phyloP scores from a whole-genome alignment of 2,113 vertebrate species.

The Grammomys dolichurus region DNA sequence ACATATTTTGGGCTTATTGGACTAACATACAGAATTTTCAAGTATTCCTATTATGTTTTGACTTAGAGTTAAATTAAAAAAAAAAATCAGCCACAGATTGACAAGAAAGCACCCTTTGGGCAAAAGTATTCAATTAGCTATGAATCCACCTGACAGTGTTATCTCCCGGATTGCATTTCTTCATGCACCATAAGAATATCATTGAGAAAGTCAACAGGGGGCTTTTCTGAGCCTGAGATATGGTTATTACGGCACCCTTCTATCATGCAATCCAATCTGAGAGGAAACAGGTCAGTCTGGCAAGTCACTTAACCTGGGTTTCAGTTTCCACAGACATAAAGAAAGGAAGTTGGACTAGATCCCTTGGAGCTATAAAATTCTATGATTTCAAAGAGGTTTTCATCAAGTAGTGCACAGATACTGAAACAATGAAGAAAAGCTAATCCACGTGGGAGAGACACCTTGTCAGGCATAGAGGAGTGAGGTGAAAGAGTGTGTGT shows the following conservation, averaged over 20 bases:
- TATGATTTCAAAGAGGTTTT: constrained; percentile 75
- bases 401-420: constrained; percentile 75
- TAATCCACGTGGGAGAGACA: constrained; percentile 68
- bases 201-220: constrained; percentile 48
- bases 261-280: constrained; percentile 70
- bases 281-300: constrained; percentile 65
- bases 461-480: constrained; percentile 50
- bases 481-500: constrained; percentile 44
- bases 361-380: constrained; percentile 76
- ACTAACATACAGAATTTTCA: constrained; percentile 59
- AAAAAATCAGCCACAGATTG: constrained; percentile 46
- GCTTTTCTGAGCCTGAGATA: constrained; percentile 65
- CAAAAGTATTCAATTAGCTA: constrained; percentile 64
- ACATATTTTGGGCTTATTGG: constrained; percentile 45
- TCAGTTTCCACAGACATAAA: constrained; percentile 76
- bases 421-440: constrained; percentile 74
- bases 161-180: constrained; percentile 69
- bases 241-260: constrained; percentile 44
- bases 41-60: constrained; percentile 55
- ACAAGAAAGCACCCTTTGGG: constrained; percentile 55
- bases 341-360: constrained; percentile 75
- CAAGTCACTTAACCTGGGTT: constrained; percentile 73
- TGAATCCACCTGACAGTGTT: constrained; percentile 45
- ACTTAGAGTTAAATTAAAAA: constrained; percentile 8
- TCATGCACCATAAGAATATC: constrained; percentile 28